phyloP scores from a whole-genome alignment of 2,797 vertebrate species.

The Falco columbarius region DNA sequence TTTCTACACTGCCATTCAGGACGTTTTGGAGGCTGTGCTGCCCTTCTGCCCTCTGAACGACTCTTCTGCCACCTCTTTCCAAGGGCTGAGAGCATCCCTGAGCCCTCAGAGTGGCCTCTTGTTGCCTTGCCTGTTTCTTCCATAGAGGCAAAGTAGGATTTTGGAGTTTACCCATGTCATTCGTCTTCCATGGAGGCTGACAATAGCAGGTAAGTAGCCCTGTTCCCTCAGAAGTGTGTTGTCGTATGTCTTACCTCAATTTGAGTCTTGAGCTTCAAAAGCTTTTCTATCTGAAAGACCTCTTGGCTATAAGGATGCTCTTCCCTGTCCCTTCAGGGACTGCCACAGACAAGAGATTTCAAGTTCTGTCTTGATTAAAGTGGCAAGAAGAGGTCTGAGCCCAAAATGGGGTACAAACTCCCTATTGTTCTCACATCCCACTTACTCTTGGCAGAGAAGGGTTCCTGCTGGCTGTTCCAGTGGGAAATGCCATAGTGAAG shows the following conservation, averaged over 20 bases:
- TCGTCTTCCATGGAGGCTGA: fast-evolving
- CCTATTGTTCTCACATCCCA: neutral
- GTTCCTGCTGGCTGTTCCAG: neutral
- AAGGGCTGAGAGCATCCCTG: neutral
- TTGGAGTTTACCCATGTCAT: neutral
- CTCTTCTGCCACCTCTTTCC: neutral
- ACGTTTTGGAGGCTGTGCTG: neutral
- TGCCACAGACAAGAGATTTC: neutral
- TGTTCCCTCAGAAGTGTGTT: neutral
- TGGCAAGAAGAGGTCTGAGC: neutral
- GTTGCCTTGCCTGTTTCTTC: neutral
- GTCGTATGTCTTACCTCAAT: neutral
- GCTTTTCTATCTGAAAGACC: neutral
- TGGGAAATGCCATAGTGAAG: neutral
- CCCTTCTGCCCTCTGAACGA: neutral
- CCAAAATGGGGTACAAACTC: neutral
- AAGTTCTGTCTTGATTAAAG: neutral
- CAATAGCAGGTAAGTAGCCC: neutral
- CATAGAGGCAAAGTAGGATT: neutral
- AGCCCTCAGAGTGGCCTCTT: neutral
- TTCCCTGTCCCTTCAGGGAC: neutral
- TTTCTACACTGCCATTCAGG: neutral
- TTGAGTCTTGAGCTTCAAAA: neutral
- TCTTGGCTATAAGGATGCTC: neutral
- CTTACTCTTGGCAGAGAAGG: neutral